Evolutionary conservation across 2,797 vertebrate genomes (phyloP).

Genomic region (Triplophysa bombifrons): DNA sequence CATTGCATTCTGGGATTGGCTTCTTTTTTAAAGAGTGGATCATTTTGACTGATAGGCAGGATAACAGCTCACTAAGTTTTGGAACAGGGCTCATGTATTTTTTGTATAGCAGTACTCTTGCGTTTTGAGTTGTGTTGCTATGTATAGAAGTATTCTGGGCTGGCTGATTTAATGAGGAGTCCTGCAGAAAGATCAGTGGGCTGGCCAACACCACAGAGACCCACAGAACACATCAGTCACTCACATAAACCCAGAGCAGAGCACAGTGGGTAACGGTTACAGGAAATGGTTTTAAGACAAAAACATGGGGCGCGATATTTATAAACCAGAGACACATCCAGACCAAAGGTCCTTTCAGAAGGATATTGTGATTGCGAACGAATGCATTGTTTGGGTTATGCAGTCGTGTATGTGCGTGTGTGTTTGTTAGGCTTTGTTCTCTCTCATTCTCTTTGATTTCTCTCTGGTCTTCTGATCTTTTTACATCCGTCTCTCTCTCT

Average conservation of each 20-base stretch:
- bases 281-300: conserved; percentile 18
- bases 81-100: not conserved
- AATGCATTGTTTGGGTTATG: conserved; percentile 6
- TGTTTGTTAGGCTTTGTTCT: conserved; percentile 24
- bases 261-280: conserved; percentile 15
- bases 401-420: not conserved
- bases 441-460: conserved; percentile 55
- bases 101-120: not conserved
- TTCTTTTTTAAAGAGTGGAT: not conserved
- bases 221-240: conserved; percentile 4
- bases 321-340: not conserved
- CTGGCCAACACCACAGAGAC: not conserved
- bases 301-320: conserved; percentile 7
- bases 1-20: not conserved
- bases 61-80: not conserved
- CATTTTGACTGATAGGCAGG: not conserved
- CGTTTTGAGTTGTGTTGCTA: conserved; percentile 14
- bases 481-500: conserved; percentile 29
- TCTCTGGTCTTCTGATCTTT: conserved; percentile 44
- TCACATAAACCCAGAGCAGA: conserved; percentile 5
- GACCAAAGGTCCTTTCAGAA: not conserved
- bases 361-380: conserved; percentile 14
- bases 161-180: conserved; percentile 12
- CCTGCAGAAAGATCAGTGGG: conserved; percentile 11
- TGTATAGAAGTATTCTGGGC: conserved; percentile 18